Conservation (phyloP, 37 sponge, comb jelly and placozoan genomes). For the Spongia lamella region DNA sequence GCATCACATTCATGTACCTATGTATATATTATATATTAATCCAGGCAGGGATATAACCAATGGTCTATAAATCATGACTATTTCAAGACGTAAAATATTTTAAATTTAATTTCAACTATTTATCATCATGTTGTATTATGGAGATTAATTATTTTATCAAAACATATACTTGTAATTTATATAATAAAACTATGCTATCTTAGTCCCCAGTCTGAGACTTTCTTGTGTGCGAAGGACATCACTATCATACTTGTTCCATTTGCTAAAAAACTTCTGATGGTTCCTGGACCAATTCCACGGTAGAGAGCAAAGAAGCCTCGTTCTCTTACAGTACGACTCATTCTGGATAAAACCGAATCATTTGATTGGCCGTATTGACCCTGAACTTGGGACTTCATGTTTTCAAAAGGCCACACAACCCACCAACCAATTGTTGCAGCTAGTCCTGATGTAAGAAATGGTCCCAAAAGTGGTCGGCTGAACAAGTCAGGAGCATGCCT, state of each 20-base stretch:
- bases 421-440: slow-evolving; percentile 96
- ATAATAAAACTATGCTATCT: too few relatives aligned
- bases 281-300: slow-evolving; percentile 94
- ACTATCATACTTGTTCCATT: slow-evolving; percentile 98
- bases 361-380: slow-evolving; percentile 74
- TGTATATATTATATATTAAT: too few relatives aligned
- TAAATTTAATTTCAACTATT: too few relatives aligned
- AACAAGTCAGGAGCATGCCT: slow-evolving; percentile 76
- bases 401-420: slow-evolving; percentile 99
- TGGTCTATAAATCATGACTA: too few relatives aligned
- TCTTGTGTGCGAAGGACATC: slow-evolving; percentile 91
- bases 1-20: too few relatives aligned
- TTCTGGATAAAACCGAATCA: slow-evolving; percentile 49
- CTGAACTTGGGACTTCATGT: slow-evolving; percentile 98
- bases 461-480: slow-evolving; percentile 71
- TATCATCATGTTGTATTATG: too few relatives aligned
- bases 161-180: too few relatives aligned
- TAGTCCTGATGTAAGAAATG: slow-evolving; percentile 87
- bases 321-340: slow-evolving; percentile 71
- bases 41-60: too few relatives aligned
- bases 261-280: slow-evolving; percentile 92
- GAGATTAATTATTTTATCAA: too few relatives aligned
- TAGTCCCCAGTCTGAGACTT: slow-evolving; percentile 84
- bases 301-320: slow-evolving; percentile 87
- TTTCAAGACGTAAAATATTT: too few relatives aligned